Conservation (phyloP, 2,888 invertebrate genomes). For the Parnassius glacialis region DNA sequence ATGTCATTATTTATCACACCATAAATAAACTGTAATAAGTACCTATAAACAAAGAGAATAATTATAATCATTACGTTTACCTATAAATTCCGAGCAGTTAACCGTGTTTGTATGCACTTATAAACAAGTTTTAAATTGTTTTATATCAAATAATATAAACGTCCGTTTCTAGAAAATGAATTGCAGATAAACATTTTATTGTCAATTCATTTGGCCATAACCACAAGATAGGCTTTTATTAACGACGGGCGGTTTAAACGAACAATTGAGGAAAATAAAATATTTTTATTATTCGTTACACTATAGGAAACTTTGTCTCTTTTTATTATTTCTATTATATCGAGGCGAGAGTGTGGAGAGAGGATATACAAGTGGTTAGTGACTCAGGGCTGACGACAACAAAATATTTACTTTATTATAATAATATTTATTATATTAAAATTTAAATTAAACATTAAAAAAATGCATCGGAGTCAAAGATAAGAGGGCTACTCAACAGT, state of each 20-base stretch:
- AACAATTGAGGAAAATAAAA: slow-evolving; percentile 18
- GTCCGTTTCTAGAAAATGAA: slow-evolving; percentile 9
- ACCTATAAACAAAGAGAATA: no score
- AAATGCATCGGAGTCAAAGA: no score
- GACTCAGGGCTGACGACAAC: background rate
- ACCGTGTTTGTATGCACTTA: background rate
- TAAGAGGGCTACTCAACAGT: no score
- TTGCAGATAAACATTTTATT: slow-evolving; percentile 18
- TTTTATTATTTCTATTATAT: slow-evolving; percentile 16
- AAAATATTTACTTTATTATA: background rate
- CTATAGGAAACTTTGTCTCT: slow-evolving; percentile 9
- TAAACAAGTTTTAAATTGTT: background rate
- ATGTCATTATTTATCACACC: no score
- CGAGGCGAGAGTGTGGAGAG: slow-evolving; percentile 1
- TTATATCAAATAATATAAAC: slow-evolving; percentile 1
- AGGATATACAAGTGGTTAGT: background rate
- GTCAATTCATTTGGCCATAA: slow-evolving; percentile 20
- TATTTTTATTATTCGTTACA: slow-evolving; percentile 21
- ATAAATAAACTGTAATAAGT: no score
- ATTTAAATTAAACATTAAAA: no score
- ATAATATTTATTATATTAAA: no score
- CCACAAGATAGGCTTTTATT: slow-evolving; percentile 1
- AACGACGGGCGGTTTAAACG: slow-evolving; percentile 12
- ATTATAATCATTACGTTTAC: no score
- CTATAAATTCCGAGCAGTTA: no score